Percentiles rank a stretch among this genome's conserved stretches.
Evolutionary conservation across 64 coral and sea anemone species (phyloP).

Genomic region (Dendrophyllia cribrosa): DNA sequence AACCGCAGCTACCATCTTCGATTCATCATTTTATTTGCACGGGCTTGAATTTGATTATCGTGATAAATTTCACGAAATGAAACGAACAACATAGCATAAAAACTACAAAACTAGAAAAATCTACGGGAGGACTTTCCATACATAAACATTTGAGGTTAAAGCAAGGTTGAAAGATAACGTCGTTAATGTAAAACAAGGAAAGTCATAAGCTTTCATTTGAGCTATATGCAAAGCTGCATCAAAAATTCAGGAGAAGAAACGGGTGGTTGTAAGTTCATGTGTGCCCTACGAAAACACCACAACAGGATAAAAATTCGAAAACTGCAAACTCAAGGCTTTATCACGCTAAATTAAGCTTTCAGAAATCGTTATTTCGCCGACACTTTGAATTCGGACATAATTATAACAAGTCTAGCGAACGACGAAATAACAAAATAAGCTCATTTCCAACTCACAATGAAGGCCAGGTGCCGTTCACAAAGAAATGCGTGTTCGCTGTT

Average conservation of each 20-base stretch:
- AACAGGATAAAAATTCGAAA: background rate
- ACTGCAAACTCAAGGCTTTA: background rate
- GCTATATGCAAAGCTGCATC: slow-evolving; percentile 1
- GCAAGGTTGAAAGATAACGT: background rate
- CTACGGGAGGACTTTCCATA: background rate
- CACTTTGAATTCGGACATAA: background rate
- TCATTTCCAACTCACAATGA: slow-evolving; percentile 59
- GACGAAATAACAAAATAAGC: slow-evolving; percentile 23
- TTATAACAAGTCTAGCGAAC: background rate
- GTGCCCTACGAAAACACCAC: slow-evolving; percentile 2
- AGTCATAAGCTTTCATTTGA: background rate
- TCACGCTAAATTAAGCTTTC: background rate
- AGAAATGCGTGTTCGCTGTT: slow-evolving; percentile 69
- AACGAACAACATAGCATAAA: background rate
- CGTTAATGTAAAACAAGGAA: background rate
- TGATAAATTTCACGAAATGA: slow-evolving; percentile 26
- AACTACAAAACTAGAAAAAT: background rate
- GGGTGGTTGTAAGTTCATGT: slow-evolving; percentile 18
- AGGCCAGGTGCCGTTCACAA: slow-evolving; percentile 76
- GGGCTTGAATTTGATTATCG: background rate
- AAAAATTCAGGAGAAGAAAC: slow-evolving; percentile 46
- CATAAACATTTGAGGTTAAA: background rate
- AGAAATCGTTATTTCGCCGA: background rate
- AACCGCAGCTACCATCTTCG: background rate
- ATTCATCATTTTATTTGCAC: slow-evolving; percentile 1